Evolutionary conservation across 2,797 vertebrate genomes (phyloP), one percentile per base, ranked within the genome.

Genomic region (Pitangus sulphuratus): DNA sequence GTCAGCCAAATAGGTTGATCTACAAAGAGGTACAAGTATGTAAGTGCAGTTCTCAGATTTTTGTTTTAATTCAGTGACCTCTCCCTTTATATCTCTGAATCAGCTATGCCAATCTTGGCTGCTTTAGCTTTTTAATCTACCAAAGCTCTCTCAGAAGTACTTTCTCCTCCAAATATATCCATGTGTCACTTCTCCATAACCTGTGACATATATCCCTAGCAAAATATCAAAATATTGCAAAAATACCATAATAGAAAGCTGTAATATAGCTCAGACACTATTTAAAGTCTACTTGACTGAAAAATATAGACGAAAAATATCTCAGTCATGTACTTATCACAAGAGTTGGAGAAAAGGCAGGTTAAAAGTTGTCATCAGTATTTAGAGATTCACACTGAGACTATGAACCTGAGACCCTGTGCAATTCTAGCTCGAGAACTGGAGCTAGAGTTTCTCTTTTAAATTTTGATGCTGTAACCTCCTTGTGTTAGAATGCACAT

Each of bases 281-380:
- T 31, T 58, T 54, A 21, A 74, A 64, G 7, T 33, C 64, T 39
- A 45, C 14, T 4, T 25, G 28, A 17, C 18, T 18, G 28, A 58
- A 58, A 74, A 84, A 31, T 4, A 22, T 30, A 33, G 51, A 44
- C 8, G 28, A 33, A 64, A 87, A 58, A 13, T n/a, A 45, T 57
- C 35, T 39, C 12, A 40, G 13, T 53, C 30, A 7, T 22, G n/a
- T 8, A 11, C 6, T 54, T n/a, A 50, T 28, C 2, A 2, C 24
- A 68, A 42, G n/a, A 1, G 3, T 35, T 65, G 64, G 25, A 75
- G 40, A 65, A 56, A 80, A 76, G 12, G 22, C 19, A 31, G 16
- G 54, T 56, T 14, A 4, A 12, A 5, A 26, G 12, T 25, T 1
- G 0, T 8, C 6, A 37, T 19, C 54, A 16, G 28, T 9, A 18